Base-by-base conservation (phyloP, 2,113 vertebrate species). In the Paratilapia polleni region DNA sequence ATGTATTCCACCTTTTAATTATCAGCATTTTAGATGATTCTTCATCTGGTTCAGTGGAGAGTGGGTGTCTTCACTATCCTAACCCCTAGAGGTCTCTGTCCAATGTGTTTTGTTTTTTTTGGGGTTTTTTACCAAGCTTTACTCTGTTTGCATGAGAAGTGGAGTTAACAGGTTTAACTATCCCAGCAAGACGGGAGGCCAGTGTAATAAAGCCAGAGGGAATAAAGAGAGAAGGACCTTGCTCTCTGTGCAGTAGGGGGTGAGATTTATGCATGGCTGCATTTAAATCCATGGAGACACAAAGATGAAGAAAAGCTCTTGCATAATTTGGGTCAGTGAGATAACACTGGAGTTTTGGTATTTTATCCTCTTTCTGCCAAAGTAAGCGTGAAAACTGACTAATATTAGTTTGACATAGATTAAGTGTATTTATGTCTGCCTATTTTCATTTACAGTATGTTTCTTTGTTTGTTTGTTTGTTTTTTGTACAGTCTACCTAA, bases 71-170 rank as follows among this genome's bases (percentile, higher is more conserved):
- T 90, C 84, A 85, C 82, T n/a, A 73, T 34, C 24, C 34, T 56
- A 76, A 54, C 93, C 93, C 76, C 91, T 86, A 89, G 94, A 91
- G 86, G 90, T 89, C 89, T 90, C 90, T 80, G 49, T 90, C 64
- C 84, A 57, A 47, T 86, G 3, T 83, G 82, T 61, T 66, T 38
- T 58, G 31, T 54, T 54, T 63, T 4, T 20, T 54, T n/a, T n/a
- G n/a, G n/a, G n/a, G n/a, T n/a, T 70, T 49, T 28, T 2, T 24
- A 12, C 12, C 58, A 82, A 63, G 60, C 81, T 74, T 61, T 14
- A 62, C 24, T 60, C 20, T 82, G 41, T 59, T 24, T 78, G 68
- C 81, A 83, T 70, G 54, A 66, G 49, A 77, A 77, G 59, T 57
- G 54, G 31, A 90, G 81, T 85, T 91, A 92, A 89, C 82, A 88